Evolutionary conservation across 2,888 invertebrate genomes (phyloP), one percentile per base, ranked within the genome.

Genomic region (Troides helena): DNA sequence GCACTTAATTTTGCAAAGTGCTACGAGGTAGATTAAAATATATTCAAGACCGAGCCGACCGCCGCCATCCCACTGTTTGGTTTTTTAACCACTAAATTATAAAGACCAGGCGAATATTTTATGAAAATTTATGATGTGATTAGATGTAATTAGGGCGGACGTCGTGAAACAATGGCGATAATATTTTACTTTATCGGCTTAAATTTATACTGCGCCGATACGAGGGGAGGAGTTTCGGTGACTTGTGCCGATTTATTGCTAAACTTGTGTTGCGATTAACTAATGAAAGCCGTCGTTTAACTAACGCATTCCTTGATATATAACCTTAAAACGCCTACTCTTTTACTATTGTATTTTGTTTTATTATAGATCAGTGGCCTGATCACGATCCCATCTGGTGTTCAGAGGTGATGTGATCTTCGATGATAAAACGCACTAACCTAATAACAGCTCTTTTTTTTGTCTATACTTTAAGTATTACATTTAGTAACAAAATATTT

Each of bases 171-270:
- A 80, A 76, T 77, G 80, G 78, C 81, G 84, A 85, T 86, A 83
- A 86, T 88, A 89, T 90, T 90, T 89, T 89, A 90, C 90, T 90
- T 89, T 89, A 92, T 91, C 89, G 85, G 85, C 86, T 87, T 87
- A 85, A 88, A 87, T 90, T 90, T 87, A 87, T 85, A 86, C 81
- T 77, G 81, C 77, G 74, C 80, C 84, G 89, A 88, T 87, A 89
- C 88, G 88, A 84, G 80, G 83, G 78, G 81, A 57, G 80, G 81
- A 86, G 85, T 85, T 85, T 85, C 80, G 59, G 17, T 82, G 84
- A 84, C 86, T 86, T 82, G 77, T 80, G 80, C 81, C 82, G 87
- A 92, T 92, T 92, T 92, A 92, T 91, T 87, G 91, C 90, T 80
- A 87, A 92, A 92, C 91, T 92, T 91, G 85, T 87, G 84, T 90